Evolutionary conservation across 2,113 vertebrate species (phyloP), one percentile per base, ranked within the genome.

Genomic region (Thamnaconus septentrionalis): DNA sequence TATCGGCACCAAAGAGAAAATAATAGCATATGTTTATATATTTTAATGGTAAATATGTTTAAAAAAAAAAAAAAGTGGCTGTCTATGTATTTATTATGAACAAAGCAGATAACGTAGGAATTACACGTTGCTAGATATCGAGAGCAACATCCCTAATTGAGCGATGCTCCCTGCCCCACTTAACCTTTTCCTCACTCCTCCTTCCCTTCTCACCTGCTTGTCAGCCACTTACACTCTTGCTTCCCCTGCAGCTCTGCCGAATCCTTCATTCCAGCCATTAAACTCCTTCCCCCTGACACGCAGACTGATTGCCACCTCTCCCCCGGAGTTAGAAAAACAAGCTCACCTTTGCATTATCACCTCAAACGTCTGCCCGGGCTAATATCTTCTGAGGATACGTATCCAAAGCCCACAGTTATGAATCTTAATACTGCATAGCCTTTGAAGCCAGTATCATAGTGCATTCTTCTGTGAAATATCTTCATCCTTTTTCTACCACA

Each of bases 401-500:
- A 55, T 80, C 75, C 79, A 76, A 79, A 78, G 69, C 70, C 75
- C 41, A 53, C 52, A 63, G 80, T 80, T 80, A 86, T 88, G 81
- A 86, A 87, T 90, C 87, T 85, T 85, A 81, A 78, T 78, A 69
- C 68, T 52, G 70, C 59, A 3, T 3, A 58, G 60, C 64, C 79
- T 87, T 86, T 87, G 85, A 88, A 87, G 82, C 77, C 60, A 4
- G 56, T 61, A 76, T 84, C 80, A 71, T 59, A 46, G 68, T 71
- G 76, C 79, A 83, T 81, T 73, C 62, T 83, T 84, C 0, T 54
- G 75, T 89, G 88, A 86, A 83, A 85, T 73, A 84, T 87, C 71
- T 76, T 79, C 66, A 79, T 81, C 71, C 67, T 71, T 64, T 31
- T 77, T 57, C 75, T 69, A 54, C 47, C 66, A 73, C 71, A 84